Evolutionary conservation across 2,113 vertebrate genomes (phyloP).

Genomic region (Leptobrachium ailaonicum): DNA sequence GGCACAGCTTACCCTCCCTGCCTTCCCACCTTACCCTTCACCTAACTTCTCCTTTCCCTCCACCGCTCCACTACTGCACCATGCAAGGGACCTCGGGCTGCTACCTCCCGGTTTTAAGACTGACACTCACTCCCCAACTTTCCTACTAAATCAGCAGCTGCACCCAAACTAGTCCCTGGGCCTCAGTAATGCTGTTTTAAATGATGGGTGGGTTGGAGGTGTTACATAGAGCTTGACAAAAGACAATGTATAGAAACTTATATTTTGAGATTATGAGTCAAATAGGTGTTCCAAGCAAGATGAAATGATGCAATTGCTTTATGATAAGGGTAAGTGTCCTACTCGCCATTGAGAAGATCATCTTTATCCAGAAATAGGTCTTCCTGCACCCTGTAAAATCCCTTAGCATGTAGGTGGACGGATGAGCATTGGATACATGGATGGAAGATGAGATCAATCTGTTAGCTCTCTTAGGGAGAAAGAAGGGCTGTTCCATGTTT

Average conservation of each 20-base stretch:
- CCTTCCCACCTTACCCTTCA: constrained; percentile 63
- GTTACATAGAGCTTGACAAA: background rate
- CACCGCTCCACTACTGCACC: constrained; percentile 66
- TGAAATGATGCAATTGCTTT: constrained; percentile 1
- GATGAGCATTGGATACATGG: background rate
- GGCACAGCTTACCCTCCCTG: constrained; percentile 61
- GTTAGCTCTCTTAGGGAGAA: background rate
- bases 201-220: background rate
- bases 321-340: constrained; percentile 10
- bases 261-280: background rate
- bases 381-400: background rate
- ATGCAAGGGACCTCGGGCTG: constrained; percentile 68
- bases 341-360: background rate
- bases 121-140: constrained; percentile 61
- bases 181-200: constrained; percentile 2
- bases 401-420: background rate
- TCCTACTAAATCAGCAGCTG: constrained; percentile 73
- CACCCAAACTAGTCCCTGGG: constrained; percentile 47
- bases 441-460: background rate
- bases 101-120: constrained; percentile 81
- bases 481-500: background rate
- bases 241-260: background rate
- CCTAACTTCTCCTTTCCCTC: constrained; percentile 60
- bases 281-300: background rate
- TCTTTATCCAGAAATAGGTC: background rate